Evolutionary conservation across 2,113 vertebrate species (phyloP).

Genomic region (Candoia aspera): DNA sequence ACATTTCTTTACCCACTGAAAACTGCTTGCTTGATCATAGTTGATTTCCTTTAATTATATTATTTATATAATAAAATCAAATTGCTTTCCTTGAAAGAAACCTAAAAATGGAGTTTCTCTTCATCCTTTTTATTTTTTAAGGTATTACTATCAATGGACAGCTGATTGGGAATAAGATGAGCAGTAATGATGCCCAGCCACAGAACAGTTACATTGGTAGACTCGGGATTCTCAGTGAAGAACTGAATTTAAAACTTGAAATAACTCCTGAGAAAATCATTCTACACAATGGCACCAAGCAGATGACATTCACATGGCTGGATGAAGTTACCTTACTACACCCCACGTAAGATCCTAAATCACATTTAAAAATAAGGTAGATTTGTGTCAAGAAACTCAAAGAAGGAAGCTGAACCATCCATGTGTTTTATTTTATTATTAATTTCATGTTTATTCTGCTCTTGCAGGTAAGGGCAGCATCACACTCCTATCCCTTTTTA

Average conservation of each 20-base stretch:
- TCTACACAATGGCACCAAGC: conserved; percentile 72
- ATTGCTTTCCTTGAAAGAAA: neutral
- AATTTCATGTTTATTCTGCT: neutral
- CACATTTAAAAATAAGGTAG: neutral
- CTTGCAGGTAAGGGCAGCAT: neutral
- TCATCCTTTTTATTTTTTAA: conserved; percentile 42
- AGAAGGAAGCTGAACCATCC: neutral
- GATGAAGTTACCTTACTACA: conserved; percentile 74
- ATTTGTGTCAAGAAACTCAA: neutral
- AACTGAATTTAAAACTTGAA: conserved; percentile 77
- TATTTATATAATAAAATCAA: neutral
- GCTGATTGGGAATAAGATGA: conserved; percentile 85
- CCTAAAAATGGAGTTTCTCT: neutral
- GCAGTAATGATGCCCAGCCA: conserved; percentile 59
- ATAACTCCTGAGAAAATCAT: conserved; percentile 82
- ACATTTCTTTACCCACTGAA: neutral
- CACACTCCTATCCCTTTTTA: neutral
- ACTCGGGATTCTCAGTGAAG: conserved; percentile 83
- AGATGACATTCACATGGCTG: conserved; percentile 80
- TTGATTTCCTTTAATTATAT: neutral
- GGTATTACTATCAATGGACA: conserved; percentile 91
- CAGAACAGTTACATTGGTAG: conserved; percentile 88
- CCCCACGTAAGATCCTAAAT: conserved; percentile 73
- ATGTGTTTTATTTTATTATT: neutral
- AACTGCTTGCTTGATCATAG: neutral